Percentiles rank a stretch among this genome's conserved stretches.
Conservation (phyloP, 2,113 vertebrate genomes). For the Etia nguti region DNA sequence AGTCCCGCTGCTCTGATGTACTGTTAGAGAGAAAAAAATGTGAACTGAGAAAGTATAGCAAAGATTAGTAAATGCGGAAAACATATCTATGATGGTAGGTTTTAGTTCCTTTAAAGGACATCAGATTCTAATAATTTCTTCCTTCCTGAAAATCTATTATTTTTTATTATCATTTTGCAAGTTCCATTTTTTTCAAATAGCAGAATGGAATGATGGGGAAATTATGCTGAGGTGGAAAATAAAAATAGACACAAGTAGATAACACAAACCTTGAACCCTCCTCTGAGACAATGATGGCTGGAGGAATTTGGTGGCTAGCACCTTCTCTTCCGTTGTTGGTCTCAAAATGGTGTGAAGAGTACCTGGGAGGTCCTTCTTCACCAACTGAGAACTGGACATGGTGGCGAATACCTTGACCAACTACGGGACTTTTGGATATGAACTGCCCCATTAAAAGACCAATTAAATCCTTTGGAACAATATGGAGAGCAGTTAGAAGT, state of each 20-base stretch:
- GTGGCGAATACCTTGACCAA: background rate
- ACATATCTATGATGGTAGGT: background rate
- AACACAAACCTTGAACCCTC: conserved; percentile 19
- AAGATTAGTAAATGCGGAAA: background rate
- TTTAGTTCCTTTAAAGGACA: background rate
- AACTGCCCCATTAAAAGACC: conserved; percentile 50
- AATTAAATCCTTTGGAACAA: background rate
- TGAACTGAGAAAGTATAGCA: background rate
- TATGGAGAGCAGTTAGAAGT: background rate
- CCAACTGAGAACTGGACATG: conserved; percentile 6
- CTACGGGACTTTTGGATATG: background rate
- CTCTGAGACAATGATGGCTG: background rate
- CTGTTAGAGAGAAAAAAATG: background rate
- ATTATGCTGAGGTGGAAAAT: background rate
- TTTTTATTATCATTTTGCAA: background rate
- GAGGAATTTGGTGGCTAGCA: background rate
- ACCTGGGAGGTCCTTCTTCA: conserved; percentile 32
- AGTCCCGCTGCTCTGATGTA: conserved; percentile 1
- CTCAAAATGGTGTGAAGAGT: background rate
- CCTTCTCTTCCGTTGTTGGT: background rate
- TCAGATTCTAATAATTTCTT: background rate
- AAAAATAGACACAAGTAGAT: background rate
- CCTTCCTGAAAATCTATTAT: accelerated
- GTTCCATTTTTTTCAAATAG: background rate
- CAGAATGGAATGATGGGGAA: background rate